These are phyloP conservation scores for Caenorhabditis auriculariae DNA, from an alignment of 2,888 invertebrate genomes.

Conservation along the genomic window DNA sequence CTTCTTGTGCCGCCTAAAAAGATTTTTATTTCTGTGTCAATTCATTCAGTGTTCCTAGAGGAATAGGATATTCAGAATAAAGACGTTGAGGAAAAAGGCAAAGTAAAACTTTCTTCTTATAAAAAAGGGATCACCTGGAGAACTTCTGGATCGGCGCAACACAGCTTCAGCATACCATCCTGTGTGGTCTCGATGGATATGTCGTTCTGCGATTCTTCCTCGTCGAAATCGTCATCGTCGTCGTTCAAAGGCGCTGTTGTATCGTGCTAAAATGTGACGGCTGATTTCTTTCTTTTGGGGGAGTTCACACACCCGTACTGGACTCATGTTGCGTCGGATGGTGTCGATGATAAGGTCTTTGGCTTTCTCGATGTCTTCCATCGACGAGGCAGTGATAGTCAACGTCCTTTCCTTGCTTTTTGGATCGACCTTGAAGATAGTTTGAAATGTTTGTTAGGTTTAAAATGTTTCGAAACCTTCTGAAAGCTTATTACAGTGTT, in stretches of 20 bases:
- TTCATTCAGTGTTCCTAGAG: too few species aligned
- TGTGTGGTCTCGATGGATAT: slow-evolving; percentile 52
- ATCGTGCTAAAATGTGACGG: not conserved
- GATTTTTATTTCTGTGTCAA: not conserved
- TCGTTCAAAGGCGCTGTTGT: slow-evolving; percentile 11
- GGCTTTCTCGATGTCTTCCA: slow-evolving; percentile 88
- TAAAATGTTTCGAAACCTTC: slow-evolving; percentile 69
- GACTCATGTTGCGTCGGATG: slow-evolving; percentile 87
- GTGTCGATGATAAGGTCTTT: slow-evolving; percentile 92
- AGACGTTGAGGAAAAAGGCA: too few species aligned
- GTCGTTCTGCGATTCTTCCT: slow-evolving; percentile 25
- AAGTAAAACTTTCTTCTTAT: not conserved
- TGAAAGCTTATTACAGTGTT: slow-evolving; percentile 98
- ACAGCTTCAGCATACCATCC: slow-evolving; percentile 54
- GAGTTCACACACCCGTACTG: slow-evolving; percentile 32
- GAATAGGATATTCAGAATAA: too few species aligned
- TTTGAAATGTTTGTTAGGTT: not conserved
- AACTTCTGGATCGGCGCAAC: slow-evolving; percentile 54
- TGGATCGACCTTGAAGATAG: slow-evolving; percentile 73
- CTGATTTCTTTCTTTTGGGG: not conserved
- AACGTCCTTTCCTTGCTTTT: slow-evolving; percentile 91
- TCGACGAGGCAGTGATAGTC: slow-evolving; percentile 89
- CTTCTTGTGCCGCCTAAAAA: slow-evolving; percentile 55
- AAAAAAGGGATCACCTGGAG: slow-evolving; percentile 23
- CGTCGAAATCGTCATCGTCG: slow-evolving; percentile 36